phyloP scores from a whole-genome alignment of 2,797 vertebrate genomes.

The Vireo griseus region DNA sequence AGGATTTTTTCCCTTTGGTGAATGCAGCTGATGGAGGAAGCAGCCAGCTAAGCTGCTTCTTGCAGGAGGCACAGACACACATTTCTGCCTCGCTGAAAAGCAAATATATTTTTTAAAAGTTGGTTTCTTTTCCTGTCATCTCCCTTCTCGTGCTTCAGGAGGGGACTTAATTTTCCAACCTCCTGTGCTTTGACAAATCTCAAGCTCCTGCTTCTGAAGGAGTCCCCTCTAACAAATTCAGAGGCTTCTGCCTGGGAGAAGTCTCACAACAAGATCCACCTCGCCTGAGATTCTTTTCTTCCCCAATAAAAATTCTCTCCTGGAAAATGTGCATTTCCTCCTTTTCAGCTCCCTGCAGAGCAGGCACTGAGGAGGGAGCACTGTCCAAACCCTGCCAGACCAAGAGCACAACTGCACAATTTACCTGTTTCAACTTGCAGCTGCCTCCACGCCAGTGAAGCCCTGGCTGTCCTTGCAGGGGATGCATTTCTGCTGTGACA shows the following conservation, averaged over 20 bases:
- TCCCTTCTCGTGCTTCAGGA: not conserved
- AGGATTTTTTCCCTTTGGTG: not conserved
- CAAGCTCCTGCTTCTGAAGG: not conserved
- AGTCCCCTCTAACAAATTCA: not conserved
- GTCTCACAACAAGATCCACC: not conserved
- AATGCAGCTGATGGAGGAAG: not conserved
- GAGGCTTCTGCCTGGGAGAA: not conserved
- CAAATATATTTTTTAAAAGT: not conserved
- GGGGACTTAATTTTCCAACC: not conserved
- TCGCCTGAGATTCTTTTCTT: not conserved
- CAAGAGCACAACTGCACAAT: not conserved
- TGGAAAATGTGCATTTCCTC: not conserved
- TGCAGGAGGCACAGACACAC: rapidly evolving
- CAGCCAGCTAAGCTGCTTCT: not conserved
- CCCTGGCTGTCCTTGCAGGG: not conserved
- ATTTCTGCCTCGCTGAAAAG: not conserved
- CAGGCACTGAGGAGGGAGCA: not conserved
- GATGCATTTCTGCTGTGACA: not conserved
- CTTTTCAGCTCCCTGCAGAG: not conserved
- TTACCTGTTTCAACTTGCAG: not conserved
- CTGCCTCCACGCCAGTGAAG: not conserved
- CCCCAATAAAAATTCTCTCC: not conserved
- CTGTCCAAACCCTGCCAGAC: rapidly evolving
- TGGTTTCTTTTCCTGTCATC: not conserved
- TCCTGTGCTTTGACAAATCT: not conserved